These are phyloP conservation scores for Zhengitettix transpicula DNA, from an alignment of 2,888 invertebrate genomes.

Conservation along the genomic window DNA sequence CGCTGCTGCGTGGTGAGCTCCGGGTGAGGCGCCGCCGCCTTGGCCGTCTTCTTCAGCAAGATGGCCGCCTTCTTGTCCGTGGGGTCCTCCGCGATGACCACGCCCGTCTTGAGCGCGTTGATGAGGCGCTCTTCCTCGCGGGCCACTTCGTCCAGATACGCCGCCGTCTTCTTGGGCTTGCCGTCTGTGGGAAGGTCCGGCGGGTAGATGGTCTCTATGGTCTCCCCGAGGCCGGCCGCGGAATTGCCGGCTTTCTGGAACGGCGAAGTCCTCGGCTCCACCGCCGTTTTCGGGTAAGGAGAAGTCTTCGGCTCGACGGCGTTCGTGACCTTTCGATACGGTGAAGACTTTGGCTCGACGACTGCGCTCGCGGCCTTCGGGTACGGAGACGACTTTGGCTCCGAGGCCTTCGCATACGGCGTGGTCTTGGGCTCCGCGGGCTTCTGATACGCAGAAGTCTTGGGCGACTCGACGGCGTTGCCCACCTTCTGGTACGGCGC, in stretches of 20 bases:
- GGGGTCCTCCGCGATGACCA: conserved; percentile 36
- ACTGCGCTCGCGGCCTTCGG: too few species aligned
- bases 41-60: conserved; percentile 5
- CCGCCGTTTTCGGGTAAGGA: conserved; percentile 13
- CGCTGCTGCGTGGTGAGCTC: conserved; percentile 34
- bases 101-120: conserved; percentile 60
- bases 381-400: too few species aligned
- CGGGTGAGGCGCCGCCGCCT: conserved; percentile 2
- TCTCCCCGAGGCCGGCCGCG: conserved; percentile 40
- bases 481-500: background rate
- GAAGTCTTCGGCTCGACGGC: conserved; percentile 9
- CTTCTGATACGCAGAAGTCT: too few species aligned
- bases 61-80: conserved; percentile 4
- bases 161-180: conserved; percentile 24
- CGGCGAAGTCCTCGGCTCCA: conserved; percentile 7
- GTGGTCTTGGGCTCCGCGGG: too few species aligned
- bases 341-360: too few species aligned
- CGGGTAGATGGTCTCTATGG: conserved; percentile 46
- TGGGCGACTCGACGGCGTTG: too few species aligned
- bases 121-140: conserved; percentile 64
- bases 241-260: conserved; percentile 21
- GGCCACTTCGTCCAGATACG: conserved; percentile 49
- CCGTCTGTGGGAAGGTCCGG: conserved; percentile 31
- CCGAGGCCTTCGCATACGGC: too few species aligned
- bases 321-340: background rate